These are phyloP conservation scores for Cryptus armator DNA, from an alignment of 2,888 invertebrate genomes.

Conservation along the genomic window DNA sequence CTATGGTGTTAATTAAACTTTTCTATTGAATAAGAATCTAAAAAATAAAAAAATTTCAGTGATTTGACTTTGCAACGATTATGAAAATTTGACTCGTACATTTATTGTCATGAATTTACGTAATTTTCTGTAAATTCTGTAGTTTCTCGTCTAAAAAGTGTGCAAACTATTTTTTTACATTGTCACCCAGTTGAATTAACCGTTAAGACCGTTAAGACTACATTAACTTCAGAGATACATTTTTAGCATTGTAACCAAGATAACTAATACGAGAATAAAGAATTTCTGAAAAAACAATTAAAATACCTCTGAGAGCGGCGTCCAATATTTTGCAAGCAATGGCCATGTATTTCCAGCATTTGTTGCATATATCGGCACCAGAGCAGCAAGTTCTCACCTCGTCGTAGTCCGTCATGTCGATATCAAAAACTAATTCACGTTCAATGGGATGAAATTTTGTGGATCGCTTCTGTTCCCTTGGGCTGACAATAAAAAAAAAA, in stretches of 20 bases:
- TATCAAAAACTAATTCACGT: constrained; percentile 99
- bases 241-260: neutral
- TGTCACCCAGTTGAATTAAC: no score
- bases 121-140: no score
- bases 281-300: neutral
- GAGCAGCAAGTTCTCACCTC: constrained; percentile 96
- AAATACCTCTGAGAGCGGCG: constrained; percentile 91
- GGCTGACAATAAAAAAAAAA: constrained; percentile 53
- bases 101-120: no score
- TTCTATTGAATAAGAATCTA: no score
- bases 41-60: no score
- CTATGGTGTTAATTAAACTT: no score
- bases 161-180: no score
- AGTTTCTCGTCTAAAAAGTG: no score
- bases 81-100: no score
- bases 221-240: neutral
- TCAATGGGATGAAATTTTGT: constrained; percentile 85
- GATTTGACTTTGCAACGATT: no score
- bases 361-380: constrained; percentile 95
- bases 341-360: constrained; percentile 99
- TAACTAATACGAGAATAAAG: neutral
- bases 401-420: constrained; percentile 99
- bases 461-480: constrained; percentile 67
- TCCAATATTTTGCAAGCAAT: constrained; percentile 97
- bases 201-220: no score